Percentiles rank a stretch among this genome's conserved stretches.
Evolutionary conservation across 2,113 vertebrate genomes (phyloP).

Genomic region (Forbesichthys agassizii): DNA sequence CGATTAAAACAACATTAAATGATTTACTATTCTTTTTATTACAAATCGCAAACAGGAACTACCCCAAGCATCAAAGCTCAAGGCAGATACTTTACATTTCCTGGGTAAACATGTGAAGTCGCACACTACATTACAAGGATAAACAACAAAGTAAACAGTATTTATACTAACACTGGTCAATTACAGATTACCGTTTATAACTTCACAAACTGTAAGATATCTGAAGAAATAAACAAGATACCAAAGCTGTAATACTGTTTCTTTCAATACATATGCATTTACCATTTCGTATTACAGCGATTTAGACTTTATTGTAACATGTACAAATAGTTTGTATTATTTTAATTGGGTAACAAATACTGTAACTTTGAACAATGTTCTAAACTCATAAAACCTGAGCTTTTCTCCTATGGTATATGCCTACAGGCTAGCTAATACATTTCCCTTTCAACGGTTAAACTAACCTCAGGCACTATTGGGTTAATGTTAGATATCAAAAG

Average conservation of each 20-base stretch:
- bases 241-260: too few species aligned
- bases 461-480: constrained; percentile 58
- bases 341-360: neutral
- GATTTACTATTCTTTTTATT: neutral
- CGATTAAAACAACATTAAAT: neutral
- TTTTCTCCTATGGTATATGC: constrained; percentile 2
- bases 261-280: too few species aligned
- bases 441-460: constrained; percentile 3
- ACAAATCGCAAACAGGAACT: constrained; percentile 4
- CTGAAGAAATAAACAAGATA: too few species aligned
- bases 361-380: constrained; percentile 15
- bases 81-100: neutral
- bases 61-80: constrained; percentile 4
- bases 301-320: constrained; percentile 3
- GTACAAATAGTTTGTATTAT: neutral
- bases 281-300: too few species aligned
- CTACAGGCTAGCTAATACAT: constrained; percentile 8
- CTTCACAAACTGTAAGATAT: too few species aligned
- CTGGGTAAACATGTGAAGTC: neutral
- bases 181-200: constrained; percentile 6
- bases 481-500: constrained; percentile 15
- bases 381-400: constrained; percentile 7
- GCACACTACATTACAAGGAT: neutral
- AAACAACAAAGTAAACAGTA: constrained; percentile 8
- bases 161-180: neutral